Base-by-base conservation (phyloP, 1,140 invertebrate genomes). In the Anastrepha obliqua region DNA sequence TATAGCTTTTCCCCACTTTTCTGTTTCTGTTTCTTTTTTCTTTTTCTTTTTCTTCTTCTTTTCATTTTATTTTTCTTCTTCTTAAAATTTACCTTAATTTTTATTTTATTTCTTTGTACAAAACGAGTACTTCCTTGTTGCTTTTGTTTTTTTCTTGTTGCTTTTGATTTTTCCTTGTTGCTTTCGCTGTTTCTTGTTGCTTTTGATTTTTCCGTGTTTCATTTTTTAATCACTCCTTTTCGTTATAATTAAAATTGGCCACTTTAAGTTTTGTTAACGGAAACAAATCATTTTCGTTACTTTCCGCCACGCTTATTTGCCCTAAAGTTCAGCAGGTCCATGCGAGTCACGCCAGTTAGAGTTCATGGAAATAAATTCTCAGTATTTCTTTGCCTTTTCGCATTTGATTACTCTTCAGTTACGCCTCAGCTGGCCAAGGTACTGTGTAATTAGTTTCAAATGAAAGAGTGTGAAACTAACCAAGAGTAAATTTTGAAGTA, bases 301-400 rank as follows among this genome's bases (percentile, higher is more conserved):
- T 81, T 81, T 81, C 47, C 47, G 74, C 74, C 6, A 81, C 74
- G 51, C 17, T 81, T 81, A 29, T 81, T 81, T 81, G 47, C 74
- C 8, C 11, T 81, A 20, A 81, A 51, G 2, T 13, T 81, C 6
- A 55, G 74, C 15, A 55, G 47, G 8, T 15, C 11, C 11, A 81
- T 6, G 47, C 8, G 8, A 55, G n/a, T 15, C 17, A 42, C n/a
- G n/a, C 44, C 8, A 8, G 47, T 3, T 55, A 81, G 17, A 55
- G 47, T 20, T 51, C 74, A 20, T 42, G 17, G 7, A 55, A 3
- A 7, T 81, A n/a, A 55, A 5, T 51, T 81, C n/a, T 29, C 47
- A 15, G 70, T 55, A 51, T 51, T 17, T 78, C 70, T 51, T 47
- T 47, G 5, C n/a, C 42, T 42, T 81, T n/a, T 74, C 9, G 9